Evolutionary conservation across 2,888 invertebrate genomes (phyloP).

Genomic region (Lymantria monacha): DNA sequence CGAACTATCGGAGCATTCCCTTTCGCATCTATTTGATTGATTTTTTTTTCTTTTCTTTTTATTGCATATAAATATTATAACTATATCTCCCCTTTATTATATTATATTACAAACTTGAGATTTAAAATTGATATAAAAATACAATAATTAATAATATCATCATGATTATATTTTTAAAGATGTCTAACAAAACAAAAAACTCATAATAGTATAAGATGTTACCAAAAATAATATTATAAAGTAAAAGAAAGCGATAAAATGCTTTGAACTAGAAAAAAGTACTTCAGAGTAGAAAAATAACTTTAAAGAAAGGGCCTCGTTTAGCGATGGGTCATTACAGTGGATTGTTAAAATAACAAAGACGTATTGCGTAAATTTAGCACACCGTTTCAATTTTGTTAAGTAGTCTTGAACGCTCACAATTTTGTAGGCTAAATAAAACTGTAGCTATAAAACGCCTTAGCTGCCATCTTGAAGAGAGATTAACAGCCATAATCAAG

Average conservation of each 20-base stretch:
- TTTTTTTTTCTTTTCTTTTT: too few species aligned
- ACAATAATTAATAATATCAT: too few species aligned
- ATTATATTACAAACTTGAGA: too few species aligned
- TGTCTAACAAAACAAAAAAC: too few species aligned
- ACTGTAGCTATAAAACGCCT: constrained; percentile 63
- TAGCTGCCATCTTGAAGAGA: constrained; percentile 59
- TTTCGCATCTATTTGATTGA: too few species aligned
- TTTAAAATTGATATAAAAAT: too few species aligned
- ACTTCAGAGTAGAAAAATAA: constrained; percentile 3
- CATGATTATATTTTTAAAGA: too few species aligned
- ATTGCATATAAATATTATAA: too few species aligned
- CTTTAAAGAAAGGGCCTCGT: constrained; percentile 9
- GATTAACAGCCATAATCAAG: constrained; percentile 78
- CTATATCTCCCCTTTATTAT: too few species aligned
- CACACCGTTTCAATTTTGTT: constrained; percentile 66
- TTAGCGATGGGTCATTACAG: constrained; percentile 30
- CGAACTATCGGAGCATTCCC: too few species aligned
- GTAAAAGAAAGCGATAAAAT: constrained; percentile 3
- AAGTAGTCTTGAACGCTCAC: constrained; percentile 69
- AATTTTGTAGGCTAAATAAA: constrained; percentile 64
- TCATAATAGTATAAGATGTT: too few species aligned
- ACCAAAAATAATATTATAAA: constrained; percentile 8
- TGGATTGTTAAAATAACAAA: constrained; percentile 40
- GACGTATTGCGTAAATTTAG: constrained; percentile 49
- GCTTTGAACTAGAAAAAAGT: not conserved